Percentiles rank a stretch among this genome's conserved stretches.
Evolutionary conservation across 2,888 invertebrate species (phyloP).

Genomic region (Dicyrtomina minuta): DNA sequence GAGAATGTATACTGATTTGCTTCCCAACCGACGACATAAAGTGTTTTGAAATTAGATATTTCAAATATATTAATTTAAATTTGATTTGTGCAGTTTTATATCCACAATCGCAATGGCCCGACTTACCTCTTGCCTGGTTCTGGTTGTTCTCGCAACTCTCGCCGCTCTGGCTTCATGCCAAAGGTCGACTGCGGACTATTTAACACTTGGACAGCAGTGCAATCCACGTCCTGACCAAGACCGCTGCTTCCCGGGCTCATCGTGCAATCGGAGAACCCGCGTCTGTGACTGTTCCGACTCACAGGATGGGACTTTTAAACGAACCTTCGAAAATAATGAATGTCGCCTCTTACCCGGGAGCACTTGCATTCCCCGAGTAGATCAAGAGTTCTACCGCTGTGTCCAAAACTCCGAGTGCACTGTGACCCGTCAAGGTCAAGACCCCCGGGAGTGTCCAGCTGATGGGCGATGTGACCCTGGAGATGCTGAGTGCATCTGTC

Average conservation of each 20-base stretch:
- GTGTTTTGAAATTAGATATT: too few species aligned
- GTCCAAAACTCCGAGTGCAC: conserved; percentile 25
- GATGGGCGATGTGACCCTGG: conserved; percentile 26
- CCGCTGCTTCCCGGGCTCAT: conserved; percentile 14
- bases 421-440: conserved; percentile 1
- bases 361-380: conserved; percentile 6
- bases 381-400: conserved; percentile 27
- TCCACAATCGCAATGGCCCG: too few species aligned
- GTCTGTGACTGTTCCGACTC: conserved; percentile 26
- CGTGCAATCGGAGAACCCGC: conserved; percentile 3
- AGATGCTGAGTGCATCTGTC: conserved; percentile 1
- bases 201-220: too few species aligned
- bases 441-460: neutral
- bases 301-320: conserved; percentile 18
- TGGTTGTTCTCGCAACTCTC: too few species aligned
- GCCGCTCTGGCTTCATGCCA: too few species aligned
- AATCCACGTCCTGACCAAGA: too few species aligned
- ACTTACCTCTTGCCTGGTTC: too few species aligned
- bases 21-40: too few species aligned
- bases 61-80: too few species aligned
- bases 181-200: too few species aligned
- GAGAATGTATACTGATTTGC: too few species aligned
- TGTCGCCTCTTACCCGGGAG: conserved; percentile 14
- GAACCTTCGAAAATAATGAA: conserved; percentile 18
- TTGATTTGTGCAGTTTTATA: too few species aligned